Percentiles rank a stretch among this genome's conserved stretches.
These are phyloP conservation scores for Gracilinanus agilis DNA, from an alignment of 2,113 vertebrate species.

Conservation along the genomic window DNA sequence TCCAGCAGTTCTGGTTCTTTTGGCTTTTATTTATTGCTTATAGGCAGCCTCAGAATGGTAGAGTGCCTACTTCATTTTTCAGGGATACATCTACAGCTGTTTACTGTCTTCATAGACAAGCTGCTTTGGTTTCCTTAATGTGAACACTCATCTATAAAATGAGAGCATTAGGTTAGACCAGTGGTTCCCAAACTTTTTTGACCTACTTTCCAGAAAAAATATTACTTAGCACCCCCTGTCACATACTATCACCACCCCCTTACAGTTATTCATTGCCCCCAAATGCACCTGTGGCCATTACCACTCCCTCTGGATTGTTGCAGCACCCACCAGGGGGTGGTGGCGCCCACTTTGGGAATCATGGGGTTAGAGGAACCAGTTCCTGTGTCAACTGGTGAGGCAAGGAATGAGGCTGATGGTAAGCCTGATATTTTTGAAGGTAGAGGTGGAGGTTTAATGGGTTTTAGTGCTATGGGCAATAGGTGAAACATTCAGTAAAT, in stretches of 20 bases:
- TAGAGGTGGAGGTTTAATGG: background rate
- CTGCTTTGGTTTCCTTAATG: background rate
- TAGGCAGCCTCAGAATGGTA: background rate
- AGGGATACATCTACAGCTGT: background rate
- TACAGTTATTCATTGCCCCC: no score
- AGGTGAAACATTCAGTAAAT: background rate
- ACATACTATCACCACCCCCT: no score
- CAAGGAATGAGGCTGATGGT: background rate
- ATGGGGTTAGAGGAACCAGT: background rate
- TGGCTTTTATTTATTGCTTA: background rate
- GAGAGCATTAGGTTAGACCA: no score
- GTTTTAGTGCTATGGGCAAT: background rate
- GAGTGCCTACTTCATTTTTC: background rate
- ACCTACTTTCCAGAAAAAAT: no score
- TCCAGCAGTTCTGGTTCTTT: background rate
- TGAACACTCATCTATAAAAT: background rate
- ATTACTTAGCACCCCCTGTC: no score
- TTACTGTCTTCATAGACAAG: background rate
- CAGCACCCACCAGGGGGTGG: no score
- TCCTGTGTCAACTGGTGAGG: background rate
- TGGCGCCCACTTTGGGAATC: no score
- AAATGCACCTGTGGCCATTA: no score
- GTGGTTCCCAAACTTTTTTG: no score
- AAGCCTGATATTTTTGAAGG: background rate
- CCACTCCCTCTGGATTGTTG: no score